Percentiles rank a stretch among this genome's conserved stretches.
Evolutionary conservation across 2,113 vertebrate genomes (phyloP).

Genomic region (Xyliphius kryptos): DNA sequence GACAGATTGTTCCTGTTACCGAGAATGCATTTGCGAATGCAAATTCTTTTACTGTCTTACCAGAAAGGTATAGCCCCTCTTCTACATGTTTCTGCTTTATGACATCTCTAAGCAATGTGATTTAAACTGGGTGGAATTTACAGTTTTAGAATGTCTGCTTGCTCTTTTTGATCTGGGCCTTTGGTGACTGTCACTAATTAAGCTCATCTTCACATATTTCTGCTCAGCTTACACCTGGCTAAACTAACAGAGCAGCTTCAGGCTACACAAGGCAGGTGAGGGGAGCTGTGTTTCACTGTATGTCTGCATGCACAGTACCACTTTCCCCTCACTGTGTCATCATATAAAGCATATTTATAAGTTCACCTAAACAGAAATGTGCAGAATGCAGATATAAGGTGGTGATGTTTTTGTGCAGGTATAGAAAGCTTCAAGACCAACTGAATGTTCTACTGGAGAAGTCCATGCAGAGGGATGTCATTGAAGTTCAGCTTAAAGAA

Average conservation of each 20-base stretch:
- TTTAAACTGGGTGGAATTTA: neutral
- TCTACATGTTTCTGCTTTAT: neutral
- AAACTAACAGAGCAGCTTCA: slow-evolving; percentile 72
- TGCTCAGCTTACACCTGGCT: slow-evolving; percentile 63
- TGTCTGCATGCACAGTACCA: slow-evolving; percentile 37
- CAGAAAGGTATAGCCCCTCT: slow-evolving; percentile 55
- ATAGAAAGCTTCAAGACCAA: slow-evolving; percentile 63
- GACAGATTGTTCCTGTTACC: slow-evolving; percentile 43
- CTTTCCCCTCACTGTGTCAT: slow-evolving; percentile 3
- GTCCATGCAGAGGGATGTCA: slow-evolving; percentile 59
- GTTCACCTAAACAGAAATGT: neutral
- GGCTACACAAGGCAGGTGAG: slow-evolving; percentile 70
- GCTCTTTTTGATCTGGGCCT: slow-evolving; percentile 6
- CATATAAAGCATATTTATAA: slow-evolving; percentile 2
- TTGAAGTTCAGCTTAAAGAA: slow-evolving; percentile 62
- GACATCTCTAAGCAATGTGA: neutral
- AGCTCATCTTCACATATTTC: slow-evolving; percentile 25
- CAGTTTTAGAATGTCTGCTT: neutral
- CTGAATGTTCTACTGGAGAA: slow-evolving; percentile 64
- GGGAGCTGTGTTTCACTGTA: slow-evolving; percentile 38
- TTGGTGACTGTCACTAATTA: slow-evolving; percentile 9
- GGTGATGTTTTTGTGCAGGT: slow-evolving; percentile 50
- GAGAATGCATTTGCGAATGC: slow-evolving; percentile 57
- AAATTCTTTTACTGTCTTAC: slow-evolving; percentile 53
- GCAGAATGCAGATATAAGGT: neutral